phyloP scores from a whole-genome alignment of 1,140 invertebrate species.

The Drosophila suzukii region DNA sequence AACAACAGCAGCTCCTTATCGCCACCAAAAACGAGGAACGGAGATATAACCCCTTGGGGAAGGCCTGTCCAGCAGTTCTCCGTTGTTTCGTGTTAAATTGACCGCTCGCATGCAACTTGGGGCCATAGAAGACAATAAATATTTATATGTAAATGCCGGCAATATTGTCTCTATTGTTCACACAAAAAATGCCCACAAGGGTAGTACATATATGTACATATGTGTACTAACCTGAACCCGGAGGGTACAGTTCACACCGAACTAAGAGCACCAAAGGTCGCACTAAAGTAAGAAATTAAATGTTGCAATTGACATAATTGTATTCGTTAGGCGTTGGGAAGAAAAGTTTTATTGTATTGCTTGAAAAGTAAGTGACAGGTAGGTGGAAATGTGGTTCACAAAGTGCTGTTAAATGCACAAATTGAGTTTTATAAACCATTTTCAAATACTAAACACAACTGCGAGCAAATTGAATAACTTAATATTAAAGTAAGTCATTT shows the following conservation, averaged over 20 bases:
- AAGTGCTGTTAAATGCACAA: too few species aligned
- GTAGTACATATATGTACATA: too few species aligned
- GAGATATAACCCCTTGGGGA: conserved; percentile 51
- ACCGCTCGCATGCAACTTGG: conserved; percentile 70
- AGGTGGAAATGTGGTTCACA: too few species aligned
- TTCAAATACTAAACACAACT: too few species aligned
- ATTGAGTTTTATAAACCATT: too few species aligned
- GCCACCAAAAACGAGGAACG: conserved; percentile 6
- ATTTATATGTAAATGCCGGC: conserved; percentile 48
- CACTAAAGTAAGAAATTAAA: conserved; percentile 25
- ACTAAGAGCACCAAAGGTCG: conserved; percentile 9
- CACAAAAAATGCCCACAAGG: too few species aligned
- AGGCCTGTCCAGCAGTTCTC: conserved; percentile 15
- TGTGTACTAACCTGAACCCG: conserved; percentile 22
- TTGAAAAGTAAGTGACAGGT: not conserved
- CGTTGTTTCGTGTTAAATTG: conserved; percentile 55
- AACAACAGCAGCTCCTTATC: conserved; percentile 63
- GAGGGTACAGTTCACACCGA: conserved; percentile 65
- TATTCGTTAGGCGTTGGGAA: not conserved
- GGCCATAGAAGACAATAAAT: conserved; percentile 56
- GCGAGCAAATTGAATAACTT: too few species aligned
- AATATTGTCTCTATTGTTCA: conserved; percentile 34
- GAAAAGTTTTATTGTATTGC: not conserved
- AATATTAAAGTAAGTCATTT: too few species aligned
- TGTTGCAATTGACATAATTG: conserved; percentile 18